Evolutionary conservation across 30 jellyfish, hydroid and myxozoan genomes (phyloP).

Genomic region (Cassiopea xamachana): DNA sequence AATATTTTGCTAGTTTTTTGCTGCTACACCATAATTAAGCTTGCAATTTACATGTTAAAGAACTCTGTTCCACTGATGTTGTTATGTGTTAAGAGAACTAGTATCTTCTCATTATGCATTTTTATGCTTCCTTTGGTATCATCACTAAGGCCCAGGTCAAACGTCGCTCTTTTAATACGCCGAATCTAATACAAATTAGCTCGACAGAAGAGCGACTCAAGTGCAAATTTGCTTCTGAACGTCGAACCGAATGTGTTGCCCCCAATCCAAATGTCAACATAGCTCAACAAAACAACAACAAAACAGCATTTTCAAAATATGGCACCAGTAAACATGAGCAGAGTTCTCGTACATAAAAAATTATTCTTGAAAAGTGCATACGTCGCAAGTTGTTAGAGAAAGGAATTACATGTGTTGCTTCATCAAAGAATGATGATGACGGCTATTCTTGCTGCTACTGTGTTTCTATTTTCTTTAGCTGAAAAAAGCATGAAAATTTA

Average conservation of each 20-base stretch:
- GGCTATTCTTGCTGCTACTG: constrained; percentile 18
- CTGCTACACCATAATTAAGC: too few relatives aligned
- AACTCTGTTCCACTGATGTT: too few relatives aligned
- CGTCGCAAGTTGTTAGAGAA: constrained; percentile 47
- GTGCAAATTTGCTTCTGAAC: constrained; percentile 65
- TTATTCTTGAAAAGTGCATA: constrained; percentile 53
- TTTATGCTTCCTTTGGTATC: too few relatives aligned
- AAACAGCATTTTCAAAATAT: neutral
- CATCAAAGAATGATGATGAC: constrained; percentile 22
- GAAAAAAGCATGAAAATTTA: neutral
- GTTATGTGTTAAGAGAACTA: too few relatives aligned
- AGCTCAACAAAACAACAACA: neutral
- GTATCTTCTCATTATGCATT: too few relatives aligned
- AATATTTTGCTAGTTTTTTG: too few relatives aligned
- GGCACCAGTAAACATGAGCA: constrained; percentile 14
- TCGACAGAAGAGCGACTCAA: constrained; percentile 67
- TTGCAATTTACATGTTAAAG: too few relatives aligned
- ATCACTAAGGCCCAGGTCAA: constrained; percentile 53
- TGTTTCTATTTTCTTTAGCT: constrained; percentile 2
- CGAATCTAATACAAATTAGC: constrained; percentile 53
- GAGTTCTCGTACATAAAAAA: constrained; percentile 45
- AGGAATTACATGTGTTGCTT: constrained; percentile 25
- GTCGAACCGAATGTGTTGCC: constrained; percentile 39
- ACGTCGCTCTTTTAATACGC: constrained; percentile 78
- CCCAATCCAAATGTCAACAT: neutral